Conservation (phyloP, 1,140 invertebrate genomes). For the Trichonephila clavipes region DNA sequence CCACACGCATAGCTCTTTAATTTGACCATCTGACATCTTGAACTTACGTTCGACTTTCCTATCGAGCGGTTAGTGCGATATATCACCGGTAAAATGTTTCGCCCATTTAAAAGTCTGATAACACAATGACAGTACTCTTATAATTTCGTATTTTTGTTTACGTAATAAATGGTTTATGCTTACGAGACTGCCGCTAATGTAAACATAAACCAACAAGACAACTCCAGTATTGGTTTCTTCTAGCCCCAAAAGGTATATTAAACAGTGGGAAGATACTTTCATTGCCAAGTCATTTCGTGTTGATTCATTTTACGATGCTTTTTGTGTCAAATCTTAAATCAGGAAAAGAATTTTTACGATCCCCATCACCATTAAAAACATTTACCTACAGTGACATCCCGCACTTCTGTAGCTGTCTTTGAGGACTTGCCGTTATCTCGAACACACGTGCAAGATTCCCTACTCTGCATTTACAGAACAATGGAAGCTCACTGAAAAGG, state of each 20-base stretch:
- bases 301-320: neutral
- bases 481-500: neutral
- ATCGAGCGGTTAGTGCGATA: neutral
- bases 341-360: conserved; percentile 1
- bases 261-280: neutral
- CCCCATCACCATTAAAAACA: neutral
- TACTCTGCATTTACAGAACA: neutral
- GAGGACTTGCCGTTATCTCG: neutral
- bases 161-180: no score
- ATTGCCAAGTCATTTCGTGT: neutral
- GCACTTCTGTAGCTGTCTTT: neutral
- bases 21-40: no score
- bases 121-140: neutral
- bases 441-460: neutral
- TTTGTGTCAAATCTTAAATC: neutral
- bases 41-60: neutral
- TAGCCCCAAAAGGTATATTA: neutral
- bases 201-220: no score
- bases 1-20: no score
- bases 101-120: neutral
- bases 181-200: no score
- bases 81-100: neutral
- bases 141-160: no score
- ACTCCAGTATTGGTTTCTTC: no score
- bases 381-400: neutral